phyloP scores from a whole-genome alignment of 2,113 vertebrate genomes.

The Cheilinus undulatus region DNA sequence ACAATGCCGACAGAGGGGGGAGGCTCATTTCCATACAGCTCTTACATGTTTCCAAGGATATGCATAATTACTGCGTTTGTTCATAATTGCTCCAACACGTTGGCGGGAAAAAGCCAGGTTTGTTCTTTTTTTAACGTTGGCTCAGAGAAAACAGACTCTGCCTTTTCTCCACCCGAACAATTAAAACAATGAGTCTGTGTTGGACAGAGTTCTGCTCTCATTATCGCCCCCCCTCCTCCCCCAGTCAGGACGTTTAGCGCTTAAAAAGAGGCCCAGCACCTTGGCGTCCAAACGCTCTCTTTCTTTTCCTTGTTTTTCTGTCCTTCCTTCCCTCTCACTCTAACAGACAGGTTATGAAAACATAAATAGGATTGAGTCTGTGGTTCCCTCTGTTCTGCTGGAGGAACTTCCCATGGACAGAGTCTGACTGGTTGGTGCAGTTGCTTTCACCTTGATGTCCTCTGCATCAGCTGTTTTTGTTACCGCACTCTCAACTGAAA shows the following conservation, averaged over 20 bases:
- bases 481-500: too few species aligned
- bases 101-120: constrained; percentile 79
- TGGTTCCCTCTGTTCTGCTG: constrained; percentile 55
- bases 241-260: constrained; percentile 72
- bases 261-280: constrained; percentile 75
- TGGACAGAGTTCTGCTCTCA: constrained; percentile 81
- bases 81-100: constrained; percentile 83
- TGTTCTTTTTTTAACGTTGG: constrained; percentile 77
- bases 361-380: constrained; percentile 73
- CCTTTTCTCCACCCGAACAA: constrained; percentile 74
- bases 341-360: constrained; percentile 56
- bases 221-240: constrained; percentile 72
- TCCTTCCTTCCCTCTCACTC: not conserved
- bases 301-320: constrained; percentile 52
- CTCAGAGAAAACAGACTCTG: constrained; percentile 69
- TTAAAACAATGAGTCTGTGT: constrained; percentile 81
- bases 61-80: constrained; percentile 84
- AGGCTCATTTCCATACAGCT: constrained; percentile 83
- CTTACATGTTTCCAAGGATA: constrained; percentile 84
- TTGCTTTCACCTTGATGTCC: too few species aligned
- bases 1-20: constrained; percentile 72
- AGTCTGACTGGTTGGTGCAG: constrained; percentile 31
- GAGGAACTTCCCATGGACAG: constrained; percentile 52
- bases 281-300: constrained; percentile 73
- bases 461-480: too few species aligned